Percentiles rank a stretch among this genome's conserved stretches.
These are phyloP conservation scores for Candoia aspera DNA, from an alignment of 2,113 vertebrate genomes.

Conservation along the genomic window DNA sequence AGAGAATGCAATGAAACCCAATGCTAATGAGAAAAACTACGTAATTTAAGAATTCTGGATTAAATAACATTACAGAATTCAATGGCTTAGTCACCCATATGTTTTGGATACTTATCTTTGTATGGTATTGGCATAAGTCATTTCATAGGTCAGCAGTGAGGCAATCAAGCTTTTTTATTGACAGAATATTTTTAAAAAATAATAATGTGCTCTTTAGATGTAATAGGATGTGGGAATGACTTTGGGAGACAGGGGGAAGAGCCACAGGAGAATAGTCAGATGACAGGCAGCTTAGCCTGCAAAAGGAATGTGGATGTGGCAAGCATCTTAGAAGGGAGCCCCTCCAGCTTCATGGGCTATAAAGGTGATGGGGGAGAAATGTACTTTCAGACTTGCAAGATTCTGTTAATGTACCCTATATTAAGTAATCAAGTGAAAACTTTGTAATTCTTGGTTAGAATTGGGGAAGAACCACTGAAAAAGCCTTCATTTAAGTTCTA, in stretches of 20 bases:
- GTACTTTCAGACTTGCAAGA: neutral
- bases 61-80: conserved; percentile 34
- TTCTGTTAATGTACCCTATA: neutral
- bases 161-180: too few species aligned
- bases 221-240: neutral
- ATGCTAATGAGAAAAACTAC: neutral
- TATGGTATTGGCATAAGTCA: neutral
- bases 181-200: too few species aligned
- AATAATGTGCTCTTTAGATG: neutral
- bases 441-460: neutral
- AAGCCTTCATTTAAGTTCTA: neutral
- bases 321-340: neutral
- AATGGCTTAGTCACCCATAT: neutral
- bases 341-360: neutral
- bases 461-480: neutral
- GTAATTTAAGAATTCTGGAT: conserved; percentile 35
- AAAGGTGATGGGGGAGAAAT: neutral
- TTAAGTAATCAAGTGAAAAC: neutral
- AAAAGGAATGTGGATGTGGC: neutral
- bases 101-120: neutral
- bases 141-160: too few species aligned
- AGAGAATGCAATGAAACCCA: conserved; percentile 15
- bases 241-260: neutral
- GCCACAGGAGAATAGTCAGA: neutral
- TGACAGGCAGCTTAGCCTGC: neutral